phyloP scores from a whole-genome alignment of 2,888 invertebrate species.

The Nomada hirtipes region DNA sequence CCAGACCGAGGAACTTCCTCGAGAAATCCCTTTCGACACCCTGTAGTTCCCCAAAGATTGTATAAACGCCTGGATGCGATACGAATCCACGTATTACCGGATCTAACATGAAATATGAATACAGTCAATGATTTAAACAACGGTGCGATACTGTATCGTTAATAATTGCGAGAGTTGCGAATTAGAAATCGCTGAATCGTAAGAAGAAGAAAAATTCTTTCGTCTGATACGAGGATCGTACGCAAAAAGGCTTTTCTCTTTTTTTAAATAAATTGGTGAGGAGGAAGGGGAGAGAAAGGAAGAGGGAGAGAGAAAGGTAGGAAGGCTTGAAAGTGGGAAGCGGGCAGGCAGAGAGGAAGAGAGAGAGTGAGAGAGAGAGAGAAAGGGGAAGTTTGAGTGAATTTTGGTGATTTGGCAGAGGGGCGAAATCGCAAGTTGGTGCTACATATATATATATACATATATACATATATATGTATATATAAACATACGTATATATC shows the following conservation, averaged over 20 bases:
- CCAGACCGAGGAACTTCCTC: neutral
- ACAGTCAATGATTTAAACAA: neutral
- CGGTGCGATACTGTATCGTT: neutral
- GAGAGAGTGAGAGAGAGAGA: conserved; percentile 45
- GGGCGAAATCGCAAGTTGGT: conserved; percentile 81
- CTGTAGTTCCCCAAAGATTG: neutral
- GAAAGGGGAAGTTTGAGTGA: conserved; percentile 70
- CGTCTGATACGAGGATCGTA: conserved; percentile 20
- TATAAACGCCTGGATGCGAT: conserved; percentile 29
- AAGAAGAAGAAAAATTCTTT: neutral
- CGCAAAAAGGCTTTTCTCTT: conserved; percentile 52
- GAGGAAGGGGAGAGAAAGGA: conserved; percentile 40
- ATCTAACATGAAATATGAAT: neutral
- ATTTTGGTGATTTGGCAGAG: conserved; percentile 81
- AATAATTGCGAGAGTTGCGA: neutral
- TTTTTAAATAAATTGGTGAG: conserved; percentile 32
- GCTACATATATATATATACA: conserved; percentile 74
- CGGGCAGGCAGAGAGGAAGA: conserved; percentile 23
- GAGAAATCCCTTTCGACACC: neutral
- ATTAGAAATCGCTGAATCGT: no score
- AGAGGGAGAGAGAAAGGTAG: conserved; percentile 15
- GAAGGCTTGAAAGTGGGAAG: conserved; percentile 34
- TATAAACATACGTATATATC: conserved; percentile 72
- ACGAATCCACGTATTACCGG: conserved; percentile 16
- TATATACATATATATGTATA: conserved; percentile 71